A percentile compares a stretch with the other conserved stretches of the same genome.
Evolutionary conservation across 2,888 invertebrate genomes (phyloP).

Genomic region (Eupithecia abbreviata): DNA sequence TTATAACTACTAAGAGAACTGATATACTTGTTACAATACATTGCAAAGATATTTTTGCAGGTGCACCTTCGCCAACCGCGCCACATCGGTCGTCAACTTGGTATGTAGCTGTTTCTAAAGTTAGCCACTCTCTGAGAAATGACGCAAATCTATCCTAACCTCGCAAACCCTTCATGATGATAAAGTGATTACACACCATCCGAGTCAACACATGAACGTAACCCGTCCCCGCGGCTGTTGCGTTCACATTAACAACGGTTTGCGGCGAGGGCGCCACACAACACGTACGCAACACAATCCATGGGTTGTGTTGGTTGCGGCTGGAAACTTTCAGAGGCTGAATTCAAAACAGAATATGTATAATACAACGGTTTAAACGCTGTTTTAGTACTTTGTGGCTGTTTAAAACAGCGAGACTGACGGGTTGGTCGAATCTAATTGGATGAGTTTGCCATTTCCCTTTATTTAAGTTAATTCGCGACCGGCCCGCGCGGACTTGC

Average conservation of each 20-base stretch:
- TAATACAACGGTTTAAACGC: neutral
- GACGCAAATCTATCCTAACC: neutral
- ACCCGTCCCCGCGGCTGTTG: slow-evolving; percentile 12
- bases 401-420: neutral
- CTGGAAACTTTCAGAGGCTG: neutral
- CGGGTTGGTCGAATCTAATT: neutral
- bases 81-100: no score
- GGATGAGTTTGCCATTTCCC: neutral
- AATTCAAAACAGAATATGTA: neutral
- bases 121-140: neutral
- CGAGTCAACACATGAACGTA: neutral
- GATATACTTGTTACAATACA: no score
- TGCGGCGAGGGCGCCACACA: neutral
- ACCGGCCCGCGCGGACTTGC: no score
- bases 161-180: neutral
- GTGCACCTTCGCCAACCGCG: no score
- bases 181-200: neutral
- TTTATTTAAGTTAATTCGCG: neutral
- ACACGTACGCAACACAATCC: neutral
- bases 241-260: slow-evolving; percentile 14
- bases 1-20: no score
- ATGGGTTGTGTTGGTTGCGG: neutral
- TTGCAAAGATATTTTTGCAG: no score
- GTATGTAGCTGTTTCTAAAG: neutral
- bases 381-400: neutral